Base-by-base conservation (phyloP, 2,113 vertebrate genomes). In the Castor canadensis region DNA sequence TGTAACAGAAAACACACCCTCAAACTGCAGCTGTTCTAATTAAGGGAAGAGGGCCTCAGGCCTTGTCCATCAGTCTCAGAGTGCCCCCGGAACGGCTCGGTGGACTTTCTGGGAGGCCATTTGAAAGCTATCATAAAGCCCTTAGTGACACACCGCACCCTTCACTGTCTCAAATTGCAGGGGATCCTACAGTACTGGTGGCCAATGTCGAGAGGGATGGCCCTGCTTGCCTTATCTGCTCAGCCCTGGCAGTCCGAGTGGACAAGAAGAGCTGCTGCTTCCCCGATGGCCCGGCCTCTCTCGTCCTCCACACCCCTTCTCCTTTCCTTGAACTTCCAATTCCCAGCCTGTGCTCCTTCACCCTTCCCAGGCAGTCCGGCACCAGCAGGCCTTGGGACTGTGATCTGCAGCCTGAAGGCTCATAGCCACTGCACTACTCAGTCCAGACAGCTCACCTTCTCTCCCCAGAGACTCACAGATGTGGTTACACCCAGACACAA, bases 371-470 rank as follows among this genome's bases (percentile, higher is more conserved):
- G n/a, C n/a, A n/a, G n/a, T n/a, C n/a, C n/a, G n/a, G 15, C 43
- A n/a, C 38, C 32, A 54, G 19, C 43, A 60, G 49, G 35, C 64
- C 69, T 38, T 45, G 28, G 43, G 45, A 43, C 28, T 62, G 9
- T 30, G 24, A 56, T 22, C 62, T 52, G 19, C 58, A 43, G 40
- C 28, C 15, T 45, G 52, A 47, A 76, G 79, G 9, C 38, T 49
- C 73, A 5, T 0, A 1, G 15, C 19, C 35, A 38, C 40, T 19
- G n/a, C 38, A 67, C 20, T 11, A 43, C 20, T 20, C 1, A 12
- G 1, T 6, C 40, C 22, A 26, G 52, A 52, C 3, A 60, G 38
- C 40, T 49, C n/a, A n/a, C n/a, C 62, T 35, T 15, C 5, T 6
- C 5, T 26, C 11, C 11, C 43, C 30, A 56, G 45, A n/a, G n/a